Evolutionary conservation across 2,888 invertebrate genomes (phyloP), one percentile per base, ranked within the genome.

Genomic region (Timema podura): DNA sequence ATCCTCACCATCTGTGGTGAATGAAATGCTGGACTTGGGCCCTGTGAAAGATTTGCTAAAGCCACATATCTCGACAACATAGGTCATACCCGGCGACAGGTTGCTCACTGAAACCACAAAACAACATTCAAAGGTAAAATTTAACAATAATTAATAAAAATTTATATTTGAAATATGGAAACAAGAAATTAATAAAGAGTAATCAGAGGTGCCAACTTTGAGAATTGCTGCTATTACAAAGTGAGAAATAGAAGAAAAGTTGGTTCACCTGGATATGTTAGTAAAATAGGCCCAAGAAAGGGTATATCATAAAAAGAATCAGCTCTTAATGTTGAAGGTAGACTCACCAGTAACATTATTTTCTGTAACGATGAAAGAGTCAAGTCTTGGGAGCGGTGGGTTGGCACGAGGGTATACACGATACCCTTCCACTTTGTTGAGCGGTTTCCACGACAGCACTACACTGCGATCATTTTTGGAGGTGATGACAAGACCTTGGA

Each of bases 61-160:
- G 0, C 90, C 89, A 72, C 81, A 83, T 0, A 92, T 86, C 76
- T 87, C 87, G 72, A 92, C 86, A 5, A 78, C 81, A 75, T 88
- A 83, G 1, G 74, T 78, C 0, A 82, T 81, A 16, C 87, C 87
- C 7, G 87, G 84, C 8, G 87, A 85, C 6, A 88, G 80, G 70
- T 85, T 79, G 0, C 80, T 80, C 65, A 88, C 87, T 87, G 80
- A 1, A 81, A 78, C 69, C 1, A 30, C 30, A 30, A 30, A 30
- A 67, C 46, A 16, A 13, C 69, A 74, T 66, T 71, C 72, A 11
- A 65, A 6, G 13, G 13, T 47, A 7, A 64, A 64, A 61, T 11
- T 61, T 61, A 11, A 9, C 64, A 61, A 13, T 57, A 57, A 15
- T 57, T 57, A 13, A 9, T 57, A 16, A 9, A 8, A 9, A 57